Conservation (phyloP, 2,797 vertebrate species). For the Muraenolepis orangiensis region DNA sequence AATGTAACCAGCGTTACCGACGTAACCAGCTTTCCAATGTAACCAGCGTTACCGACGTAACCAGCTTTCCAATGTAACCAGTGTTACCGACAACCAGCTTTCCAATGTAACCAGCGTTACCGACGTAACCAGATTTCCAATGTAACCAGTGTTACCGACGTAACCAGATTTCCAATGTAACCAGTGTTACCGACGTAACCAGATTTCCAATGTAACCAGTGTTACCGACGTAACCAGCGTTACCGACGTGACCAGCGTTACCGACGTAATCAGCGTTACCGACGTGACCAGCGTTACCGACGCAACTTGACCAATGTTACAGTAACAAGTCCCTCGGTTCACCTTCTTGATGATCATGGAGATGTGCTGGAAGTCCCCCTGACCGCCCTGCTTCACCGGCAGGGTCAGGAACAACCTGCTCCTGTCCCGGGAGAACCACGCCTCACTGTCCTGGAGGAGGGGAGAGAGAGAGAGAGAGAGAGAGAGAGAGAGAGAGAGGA, state of each 20-base stretch:
- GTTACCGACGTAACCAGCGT: not conserved
- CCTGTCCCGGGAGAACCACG: slow-evolving; percentile 80
- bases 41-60: not conserved
- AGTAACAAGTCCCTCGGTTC: slow-evolving; percentile 19
- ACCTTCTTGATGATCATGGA: slow-evolving; percentile 93
- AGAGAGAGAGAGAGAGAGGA: not conserved
- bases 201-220: not conserved
- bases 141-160: not conserved
- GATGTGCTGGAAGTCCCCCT: slow-evolving; percentile 92
- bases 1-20: not conserved
- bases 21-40: too few species aligned
- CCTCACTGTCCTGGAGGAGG: slow-evolving; percentile 79
- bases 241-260: too few species aligned
- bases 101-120: too few species aligned
- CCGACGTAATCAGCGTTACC: not conserved
- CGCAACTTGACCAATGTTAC: not conserved
- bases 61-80: not conserved
- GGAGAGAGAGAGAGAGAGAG: not conserved
- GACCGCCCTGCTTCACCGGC: slow-evolving; percentile 91
- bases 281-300: not conserved
- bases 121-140: too few species aligned
- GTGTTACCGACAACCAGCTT: not conserved
- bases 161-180: not conserved
- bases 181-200: not conserved
- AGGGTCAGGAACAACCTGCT: slow-evolving; percentile 87